Evolutionary conservation across 2,888 invertebrate genomes (phyloP).

Genomic region (Cyclophora albipunctata): DNA sequence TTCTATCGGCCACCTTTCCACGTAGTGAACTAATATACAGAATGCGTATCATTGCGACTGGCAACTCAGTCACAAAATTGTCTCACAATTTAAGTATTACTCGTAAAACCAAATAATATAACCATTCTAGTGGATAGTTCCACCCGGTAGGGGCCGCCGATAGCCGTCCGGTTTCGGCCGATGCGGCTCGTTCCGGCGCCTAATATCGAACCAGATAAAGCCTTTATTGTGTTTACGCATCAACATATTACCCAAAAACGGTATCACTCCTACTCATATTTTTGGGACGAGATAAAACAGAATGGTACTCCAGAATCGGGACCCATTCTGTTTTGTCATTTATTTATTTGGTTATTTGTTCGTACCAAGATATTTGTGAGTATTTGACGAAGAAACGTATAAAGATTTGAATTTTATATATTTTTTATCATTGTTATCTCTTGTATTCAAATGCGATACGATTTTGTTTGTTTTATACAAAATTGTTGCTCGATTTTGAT

Average conservation of each 20-base stretch:
- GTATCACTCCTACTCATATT: constrained; percentile 14
- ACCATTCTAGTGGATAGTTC: not conserved
- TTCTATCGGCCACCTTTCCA: no score
- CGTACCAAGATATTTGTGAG: no score
- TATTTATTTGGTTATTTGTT: no score
- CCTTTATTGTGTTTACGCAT: constrained; percentile 17
- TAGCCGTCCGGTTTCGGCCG: constrained; percentile 1
- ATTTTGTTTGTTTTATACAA: constrained; percentile 7
- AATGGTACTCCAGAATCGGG: no score
- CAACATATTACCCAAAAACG: constrained; percentile 11
- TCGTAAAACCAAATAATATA: no score
- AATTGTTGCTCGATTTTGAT: not conserved
- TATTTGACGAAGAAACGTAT: constrained; percentile 14
- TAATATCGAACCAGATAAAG: constrained; percentile 10
- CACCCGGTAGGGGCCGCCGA: not conserved
- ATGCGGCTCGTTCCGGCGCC: not conserved
- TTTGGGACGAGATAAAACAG: constrained; percentile 16
- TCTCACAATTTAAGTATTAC: no score
- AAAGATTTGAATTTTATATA: constrained; percentile 2
- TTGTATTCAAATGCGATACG: constrained; percentile 1
- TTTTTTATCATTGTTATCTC: not conserved
- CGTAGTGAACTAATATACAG: no score
- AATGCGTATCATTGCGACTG: no score
- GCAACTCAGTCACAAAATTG: no score
- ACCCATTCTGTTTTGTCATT: no score